phyloP scores from a whole-genome alignment of 2,113 vertebrate species.

The Eonycteris spelaea region DNA sequence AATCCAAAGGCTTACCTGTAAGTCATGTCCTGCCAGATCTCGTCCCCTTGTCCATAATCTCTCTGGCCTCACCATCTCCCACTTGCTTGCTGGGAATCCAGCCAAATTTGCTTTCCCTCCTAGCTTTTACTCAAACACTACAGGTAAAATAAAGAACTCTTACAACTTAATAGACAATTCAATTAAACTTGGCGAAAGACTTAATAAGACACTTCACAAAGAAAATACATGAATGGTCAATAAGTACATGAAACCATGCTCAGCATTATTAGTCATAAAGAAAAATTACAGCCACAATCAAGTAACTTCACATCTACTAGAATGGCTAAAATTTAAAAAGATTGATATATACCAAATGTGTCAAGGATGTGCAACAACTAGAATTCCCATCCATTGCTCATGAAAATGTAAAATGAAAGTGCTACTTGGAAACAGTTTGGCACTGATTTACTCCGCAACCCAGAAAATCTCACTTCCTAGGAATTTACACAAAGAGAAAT shows the following conservation, averaged over 20 bases:
- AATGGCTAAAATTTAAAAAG: not conserved
- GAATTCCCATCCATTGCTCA: not conserved
- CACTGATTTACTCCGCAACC: not conserved
- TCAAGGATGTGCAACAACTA: not conserved
- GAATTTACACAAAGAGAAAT: not conserved
- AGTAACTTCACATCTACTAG: not conserved
- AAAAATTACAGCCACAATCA: not conserved
- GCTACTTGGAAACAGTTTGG: not conserved
- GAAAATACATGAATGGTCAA: not conserved
- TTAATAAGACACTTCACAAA: not conserved
- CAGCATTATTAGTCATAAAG: not conserved
- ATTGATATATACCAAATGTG: not conserved
- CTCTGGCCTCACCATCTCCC: not conserved
- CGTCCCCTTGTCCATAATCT: not conserved
- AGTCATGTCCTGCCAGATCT: not conserved
- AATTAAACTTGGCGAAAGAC: not conserved
- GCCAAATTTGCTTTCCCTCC: not conserved
- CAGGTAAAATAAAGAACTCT: not conserved
- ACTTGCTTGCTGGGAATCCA: not conserved
- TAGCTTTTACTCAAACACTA: not conserved
- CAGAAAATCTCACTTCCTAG: not conserved
- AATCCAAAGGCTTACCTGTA: not conserved
- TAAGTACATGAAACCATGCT: not conserved
- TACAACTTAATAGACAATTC: not conserved
- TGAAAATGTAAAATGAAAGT: not conserved